Conservation (phyloP, 2,113 vertebrate genomes). For the Caretta caretta region DNA sequence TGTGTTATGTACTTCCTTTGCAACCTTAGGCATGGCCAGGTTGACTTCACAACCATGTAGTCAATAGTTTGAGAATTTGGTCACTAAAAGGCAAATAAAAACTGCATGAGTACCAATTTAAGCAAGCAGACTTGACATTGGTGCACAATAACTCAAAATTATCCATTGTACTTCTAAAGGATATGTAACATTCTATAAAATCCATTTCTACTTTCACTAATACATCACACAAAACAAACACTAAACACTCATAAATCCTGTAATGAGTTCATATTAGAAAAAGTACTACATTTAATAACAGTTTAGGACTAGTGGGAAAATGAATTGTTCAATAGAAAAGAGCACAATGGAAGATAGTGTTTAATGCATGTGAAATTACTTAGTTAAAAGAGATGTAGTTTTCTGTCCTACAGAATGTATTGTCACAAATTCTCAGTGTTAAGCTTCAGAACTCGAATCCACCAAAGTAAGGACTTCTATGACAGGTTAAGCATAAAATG, state of each 20-base stretch:
- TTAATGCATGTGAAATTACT: neutral
- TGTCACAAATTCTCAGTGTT: neutral
- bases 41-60: neutral
- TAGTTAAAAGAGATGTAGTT: neutral
- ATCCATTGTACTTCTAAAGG: neutral
- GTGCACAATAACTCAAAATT: neutral
- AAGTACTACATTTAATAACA: neutral
- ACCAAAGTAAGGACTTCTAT: neutral
- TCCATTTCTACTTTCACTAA: neutral
- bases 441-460: neutral
- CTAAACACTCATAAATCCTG: neutral
- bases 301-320: neutral
- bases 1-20: neutral
- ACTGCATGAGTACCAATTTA: neutral
- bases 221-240: neutral
- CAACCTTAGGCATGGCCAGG: neutral
- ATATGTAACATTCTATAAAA: neutral
- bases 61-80: neutral
- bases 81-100: neutral
- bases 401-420: neutral
- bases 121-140: neutral
- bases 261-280: rapidly evolving
- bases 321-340: neutral
- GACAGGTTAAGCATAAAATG: neutral
- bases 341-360: neutral